Conservation (phyloP, 2,113 vertebrate genomes). For the Carassius gibelio region DNA sequence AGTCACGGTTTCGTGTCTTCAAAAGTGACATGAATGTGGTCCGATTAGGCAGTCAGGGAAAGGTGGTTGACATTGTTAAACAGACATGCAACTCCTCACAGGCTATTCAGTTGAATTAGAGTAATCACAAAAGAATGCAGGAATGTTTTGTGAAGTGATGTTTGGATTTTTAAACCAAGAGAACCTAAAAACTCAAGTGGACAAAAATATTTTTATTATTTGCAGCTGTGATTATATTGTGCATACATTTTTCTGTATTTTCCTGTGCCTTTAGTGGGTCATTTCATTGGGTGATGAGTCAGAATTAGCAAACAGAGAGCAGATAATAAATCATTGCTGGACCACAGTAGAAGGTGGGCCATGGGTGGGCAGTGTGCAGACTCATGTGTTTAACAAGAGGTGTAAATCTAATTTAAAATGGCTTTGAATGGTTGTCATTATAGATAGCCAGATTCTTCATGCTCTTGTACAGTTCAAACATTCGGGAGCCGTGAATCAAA, state of each 20-base stretch:
- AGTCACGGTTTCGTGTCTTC: not conserved
- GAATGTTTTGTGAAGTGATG: not conserved
- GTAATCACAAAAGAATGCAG: not conserved
- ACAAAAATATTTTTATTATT: not conserved
- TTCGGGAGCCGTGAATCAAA: not conserved
- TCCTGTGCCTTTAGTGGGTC: conserved; percentile 46
- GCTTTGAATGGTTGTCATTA: not conserved
- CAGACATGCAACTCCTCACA: not conserved
- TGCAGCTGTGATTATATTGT: not conserved
- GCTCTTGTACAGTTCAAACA: not conserved
- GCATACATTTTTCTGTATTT: conserved; percentile 33
- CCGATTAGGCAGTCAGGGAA: conserved; percentile 9
- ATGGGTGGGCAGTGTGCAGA: not conserved
- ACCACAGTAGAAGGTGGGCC: conserved; percentile 41
- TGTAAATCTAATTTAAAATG: not conserved
- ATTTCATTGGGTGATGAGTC: conserved; percentile 59
- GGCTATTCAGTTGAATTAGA: not conserved
- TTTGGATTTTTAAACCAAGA: not conserved
- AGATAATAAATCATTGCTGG: conserved; percentile 54
- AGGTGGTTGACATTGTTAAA: not conserved
- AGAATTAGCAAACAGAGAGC: conserved; percentile 55
- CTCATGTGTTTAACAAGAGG: conserved; percentile 13
- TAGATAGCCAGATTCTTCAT: not conserved
- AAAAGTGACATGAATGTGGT: not conserved
- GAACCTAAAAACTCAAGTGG: not conserved